These are phyloP conservation scores for Holothuria leucospilota DNA, from an alignment of 53 echinoderm and acorn worm genomes.

Conservation along the genomic window DNA sequence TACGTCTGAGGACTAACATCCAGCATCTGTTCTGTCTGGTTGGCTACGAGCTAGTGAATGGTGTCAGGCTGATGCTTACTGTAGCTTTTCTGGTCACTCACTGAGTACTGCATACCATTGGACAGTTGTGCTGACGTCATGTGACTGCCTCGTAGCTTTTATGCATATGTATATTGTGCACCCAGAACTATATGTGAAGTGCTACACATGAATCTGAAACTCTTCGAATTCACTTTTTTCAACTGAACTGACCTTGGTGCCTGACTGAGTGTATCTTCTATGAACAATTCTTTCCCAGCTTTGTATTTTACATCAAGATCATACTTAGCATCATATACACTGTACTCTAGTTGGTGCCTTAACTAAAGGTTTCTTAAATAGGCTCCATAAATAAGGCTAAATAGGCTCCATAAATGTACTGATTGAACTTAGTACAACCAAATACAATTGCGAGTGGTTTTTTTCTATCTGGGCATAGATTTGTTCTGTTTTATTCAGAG, in stretches of 20 bases:
- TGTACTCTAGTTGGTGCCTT: constrained; percentile 4
- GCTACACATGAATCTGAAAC: constrained; percentile 1
- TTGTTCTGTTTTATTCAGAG: constrained; percentile 11
- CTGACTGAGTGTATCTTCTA: constrained; percentile 37
- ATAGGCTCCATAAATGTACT: constrained; percentile 40
- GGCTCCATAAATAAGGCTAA: constrained; percentile 27
- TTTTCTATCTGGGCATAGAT: constrained; percentile 26
- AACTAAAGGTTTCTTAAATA: constrained; percentile 31
- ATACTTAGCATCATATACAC: constrained; percentile 23
- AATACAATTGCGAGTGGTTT: constrained; percentile 1
- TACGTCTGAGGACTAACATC: too few relatives aligned
- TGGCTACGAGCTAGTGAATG: too few relatives aligned
- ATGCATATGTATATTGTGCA: too few relatives aligned
- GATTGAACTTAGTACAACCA: constrained; percentile 27
- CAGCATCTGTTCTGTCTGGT: too few relatives aligned
- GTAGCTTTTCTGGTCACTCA: too few relatives aligned
- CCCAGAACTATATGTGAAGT: too few relatives aligned
- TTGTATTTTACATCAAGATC: constrained; percentile 31
- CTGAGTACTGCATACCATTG: too few relatives aligned
- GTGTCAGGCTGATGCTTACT: too few relatives aligned
- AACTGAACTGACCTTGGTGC: constrained; percentile 2
- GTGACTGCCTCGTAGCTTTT: too few relatives aligned
- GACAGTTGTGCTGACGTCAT: too few relatives aligned
- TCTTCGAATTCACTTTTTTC: constrained; percentile 16
- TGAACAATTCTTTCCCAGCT: constrained; percentile 37